These are phyloP conservation scores for Drosophila silvestris DNA, from an alignment of 2,888 invertebrate genomes.

Conservation along the genomic window DNA sequence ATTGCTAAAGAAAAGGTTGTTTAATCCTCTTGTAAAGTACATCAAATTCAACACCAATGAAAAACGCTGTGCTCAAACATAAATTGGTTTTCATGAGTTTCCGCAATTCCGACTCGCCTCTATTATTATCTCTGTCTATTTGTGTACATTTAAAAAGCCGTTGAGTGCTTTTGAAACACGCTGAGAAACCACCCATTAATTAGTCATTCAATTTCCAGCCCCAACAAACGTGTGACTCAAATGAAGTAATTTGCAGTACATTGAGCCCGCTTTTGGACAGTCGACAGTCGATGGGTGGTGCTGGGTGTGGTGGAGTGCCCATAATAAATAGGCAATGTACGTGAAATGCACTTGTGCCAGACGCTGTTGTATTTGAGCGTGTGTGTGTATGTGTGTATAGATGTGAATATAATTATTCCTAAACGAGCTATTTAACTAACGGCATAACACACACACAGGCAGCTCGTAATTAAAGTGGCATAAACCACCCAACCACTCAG, in stretches of 20 bases:
- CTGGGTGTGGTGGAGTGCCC: conserved; percentile 1
- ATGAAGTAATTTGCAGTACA: conserved; percentile 59
- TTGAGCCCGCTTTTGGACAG: conserved; percentile 3
- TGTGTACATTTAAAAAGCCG: not conserved
- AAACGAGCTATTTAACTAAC: conserved; percentile 78
- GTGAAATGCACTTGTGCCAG: conserved; percentile 46
- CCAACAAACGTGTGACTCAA: conserved; percentile 25
- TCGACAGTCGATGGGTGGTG: not conserved
- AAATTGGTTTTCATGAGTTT: not conserved
- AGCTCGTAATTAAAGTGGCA: conserved; percentile 55
- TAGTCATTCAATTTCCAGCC: conserved; percentile 16
- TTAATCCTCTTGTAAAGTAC: no score
- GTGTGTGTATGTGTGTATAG: not conserved
- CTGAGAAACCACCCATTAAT: conserved; percentile 39
- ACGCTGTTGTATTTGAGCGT: not conserved
- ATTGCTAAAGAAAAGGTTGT: no score
- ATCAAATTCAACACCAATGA: not conserved
- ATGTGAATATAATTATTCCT: conserved; percentile 66
- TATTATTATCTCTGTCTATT: not conserved
- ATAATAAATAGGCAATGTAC: conserved; percentile 43
- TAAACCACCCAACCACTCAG: conserved; percentile 12
- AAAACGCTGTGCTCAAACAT: not conserved
- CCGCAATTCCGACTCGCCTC: not conserved
- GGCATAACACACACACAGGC: conserved; percentile 40
- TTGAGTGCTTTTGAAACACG: not conserved